These are phyloP conservation scores for Ceratosolen solmsi DNA, from an alignment of 1,140 invertebrate genomes.

Conservation along the genomic window DNA sequence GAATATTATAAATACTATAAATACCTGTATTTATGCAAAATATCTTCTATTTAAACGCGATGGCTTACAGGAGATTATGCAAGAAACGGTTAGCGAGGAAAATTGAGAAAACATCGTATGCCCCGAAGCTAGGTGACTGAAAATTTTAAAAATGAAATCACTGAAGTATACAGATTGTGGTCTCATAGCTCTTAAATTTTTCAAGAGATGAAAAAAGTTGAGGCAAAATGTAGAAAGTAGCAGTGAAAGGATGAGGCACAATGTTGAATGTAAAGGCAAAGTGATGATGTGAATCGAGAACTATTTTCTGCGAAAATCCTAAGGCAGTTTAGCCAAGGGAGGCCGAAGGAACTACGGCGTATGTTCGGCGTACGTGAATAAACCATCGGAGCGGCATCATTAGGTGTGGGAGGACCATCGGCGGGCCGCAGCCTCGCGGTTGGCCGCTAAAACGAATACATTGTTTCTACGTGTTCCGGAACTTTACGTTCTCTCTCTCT, in stretches of 20 bases:
- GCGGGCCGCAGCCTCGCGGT: neutral
- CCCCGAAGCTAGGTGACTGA: neutral
- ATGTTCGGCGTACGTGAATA: conserved; percentile 43
- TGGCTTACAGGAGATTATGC: conserved; percentile 19
- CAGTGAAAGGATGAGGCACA: too few relatives aligned
- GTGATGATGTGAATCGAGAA: neutral
- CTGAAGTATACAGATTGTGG: conserved; percentile 23
- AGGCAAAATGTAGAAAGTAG: neutral
- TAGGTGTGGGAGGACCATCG: conserved; percentile 47
- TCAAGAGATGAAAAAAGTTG: conserved; percentile 19
- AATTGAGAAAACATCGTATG: conserved; percentile 5
- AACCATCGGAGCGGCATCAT: conserved; percentile 57
- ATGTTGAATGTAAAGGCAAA: too few relatives aligned
- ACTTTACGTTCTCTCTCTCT: conserved; percentile 25
- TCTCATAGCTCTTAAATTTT: conserved; percentile 26
- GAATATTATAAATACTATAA: conserved; percentile 14
- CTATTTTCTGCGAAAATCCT: conserved; percentile 32
- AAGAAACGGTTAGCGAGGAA: conserved; percentile 13
- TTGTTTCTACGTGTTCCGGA: conserved; percentile 59
- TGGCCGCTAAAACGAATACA: conserved; percentile 53
- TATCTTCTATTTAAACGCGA: conserved; percentile 3
- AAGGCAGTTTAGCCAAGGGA: conserved; percentile 36
- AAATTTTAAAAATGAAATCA: conserved; percentile 30
- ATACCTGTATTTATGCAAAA: conserved; percentile 22
- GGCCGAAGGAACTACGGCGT: neutral